Base-by-base conservation (phyloP, 1,140 invertebrate genomes). In the Drosophila tropicalis region DNA sequence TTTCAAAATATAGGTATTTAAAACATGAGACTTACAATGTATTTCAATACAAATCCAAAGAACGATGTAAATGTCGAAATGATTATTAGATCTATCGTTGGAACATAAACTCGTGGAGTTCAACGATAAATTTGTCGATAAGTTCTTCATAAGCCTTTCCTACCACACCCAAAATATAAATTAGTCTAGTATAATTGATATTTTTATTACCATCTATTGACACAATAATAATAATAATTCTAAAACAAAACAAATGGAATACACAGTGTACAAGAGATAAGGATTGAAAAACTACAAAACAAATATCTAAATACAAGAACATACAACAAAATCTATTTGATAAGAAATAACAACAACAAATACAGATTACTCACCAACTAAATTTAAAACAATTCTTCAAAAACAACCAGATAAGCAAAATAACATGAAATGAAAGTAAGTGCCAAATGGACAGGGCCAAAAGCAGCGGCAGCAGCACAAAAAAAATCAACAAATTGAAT, bases 321-420 rank as follows among this genome's bases (percentile, higher is more conserved):
- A 34, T 10, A 5, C 3, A 4, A 25, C 22, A 17, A 34, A 34
- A 57, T 34, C 10, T 34, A n/a, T 36, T 36, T 19, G 32, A 58
- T 58, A 58, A 58, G 9, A 39, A 25, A 55, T 5, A 55, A 58
- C 15, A 58, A 29, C n/a, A 57, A 58, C 15, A 58, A 29, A 9
- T 39, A 36, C 32, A 19, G 13, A 56, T 58, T 58, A 58, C 56
- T 58, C 56, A 58, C 32, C 56, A 34, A 39, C 56, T 58, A 58
- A 58, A 58, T 36, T 36, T 58, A 58, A 39, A 58, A 58, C 56
- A 36, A 39, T 19, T 57, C 25, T 17, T 10, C 56, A 9, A 57
- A 57, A 57, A 9, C 55, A 36, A 36, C 7, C 32, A 58, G 34
- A 56, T 36, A 58, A 36, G 34, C 17, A 39, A 58, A 36, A 19